Percentiles rank a stretch among this genome's conserved stretches.
These are phyloP conservation scores for Corynorhinus townsendii DNA, from an alignment of 2,113 vertebrate genomes.

Conservation along the genomic window DNA sequence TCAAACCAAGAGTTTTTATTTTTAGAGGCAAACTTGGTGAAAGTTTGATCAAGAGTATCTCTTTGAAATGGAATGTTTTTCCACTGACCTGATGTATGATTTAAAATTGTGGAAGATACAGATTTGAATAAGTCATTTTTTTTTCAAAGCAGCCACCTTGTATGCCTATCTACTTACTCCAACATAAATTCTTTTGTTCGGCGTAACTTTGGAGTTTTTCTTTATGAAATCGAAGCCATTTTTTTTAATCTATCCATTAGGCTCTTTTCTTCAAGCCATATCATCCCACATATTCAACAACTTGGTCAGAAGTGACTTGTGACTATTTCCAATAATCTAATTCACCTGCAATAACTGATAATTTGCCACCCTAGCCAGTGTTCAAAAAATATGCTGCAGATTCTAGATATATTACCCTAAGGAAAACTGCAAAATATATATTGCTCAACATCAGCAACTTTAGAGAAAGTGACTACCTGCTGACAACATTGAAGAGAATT, in stretches of 20 bases:
- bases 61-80: not conserved
- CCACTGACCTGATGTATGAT: not conserved
- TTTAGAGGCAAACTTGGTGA: not conserved
- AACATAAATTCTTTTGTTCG: not conserved
- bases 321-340: constrained; percentile 14
- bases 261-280: not conserved
- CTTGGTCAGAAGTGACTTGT: not conserved
- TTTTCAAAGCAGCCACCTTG: not conserved
- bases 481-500: not conserved
- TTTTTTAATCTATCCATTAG: constrained; percentile 11
- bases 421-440: not conserved
- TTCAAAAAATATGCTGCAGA: not conserved
- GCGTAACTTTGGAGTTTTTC: not conserved
- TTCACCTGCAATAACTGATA: not conserved
- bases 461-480: constrained; percentile 17
- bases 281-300: not conserved
- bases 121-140: not conserved
- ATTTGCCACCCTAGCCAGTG: not conserved
- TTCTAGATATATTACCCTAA: not conserved
- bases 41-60: not conserved
- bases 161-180: not conserved
- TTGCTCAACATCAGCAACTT: constrained; percentile 22
- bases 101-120: not conserved
- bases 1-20: not conserved
- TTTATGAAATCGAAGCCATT: not conserved